A percentile compares a stretch with the other conserved stretches of the same genome.
These are phyloP conservation scores for Danio aesculapii DNA, from an alignment of 2,797 vertebrate genomes.

Conservation along the genomic window DNA sequence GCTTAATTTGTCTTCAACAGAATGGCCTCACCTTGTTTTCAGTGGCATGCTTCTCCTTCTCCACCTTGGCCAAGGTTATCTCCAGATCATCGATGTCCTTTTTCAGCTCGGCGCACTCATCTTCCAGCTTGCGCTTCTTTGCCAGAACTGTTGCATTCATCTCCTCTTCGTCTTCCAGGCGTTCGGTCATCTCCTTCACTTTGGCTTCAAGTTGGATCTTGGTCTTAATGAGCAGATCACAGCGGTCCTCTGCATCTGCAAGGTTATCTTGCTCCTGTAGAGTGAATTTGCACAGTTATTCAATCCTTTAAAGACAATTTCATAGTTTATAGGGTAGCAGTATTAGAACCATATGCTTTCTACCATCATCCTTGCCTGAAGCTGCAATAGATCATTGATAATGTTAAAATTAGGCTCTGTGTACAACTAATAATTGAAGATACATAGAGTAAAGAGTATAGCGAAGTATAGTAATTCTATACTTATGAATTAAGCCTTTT, in stretches of 20 bases:
- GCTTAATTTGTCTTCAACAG: neutral
- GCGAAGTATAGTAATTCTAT: neutral
- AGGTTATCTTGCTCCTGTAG: slow-evolving; percentile 93
- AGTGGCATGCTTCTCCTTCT: slow-evolving; percentile 81
- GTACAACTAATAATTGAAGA: no score
- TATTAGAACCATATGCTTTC: neutral
- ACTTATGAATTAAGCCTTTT: neutral
- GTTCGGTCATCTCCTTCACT: slow-evolving; percentile 88
- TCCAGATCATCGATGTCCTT: slow-evolving; percentile 95
- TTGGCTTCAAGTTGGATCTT: slow-evolving; percentile 94
- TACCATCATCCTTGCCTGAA: neutral
- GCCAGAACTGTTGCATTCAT: slow-evolving; percentile 85
- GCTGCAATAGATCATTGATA: neutral
- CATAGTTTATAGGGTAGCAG: neutral
- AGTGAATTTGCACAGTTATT: neutral
- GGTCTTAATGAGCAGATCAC: slow-evolving; percentile 92
- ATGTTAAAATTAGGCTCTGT: neutral
- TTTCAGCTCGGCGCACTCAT: slow-evolving; percentile 92
- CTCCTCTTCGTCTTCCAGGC: slow-evolving; percentile 94
- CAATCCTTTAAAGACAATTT: neutral
- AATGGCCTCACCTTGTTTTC: slow-evolving; percentile 79
- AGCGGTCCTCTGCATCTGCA: slow-evolving; percentile 92
- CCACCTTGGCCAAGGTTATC: slow-evolving; percentile 86
- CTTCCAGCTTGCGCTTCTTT: slow-evolving; percentile 92
- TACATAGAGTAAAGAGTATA: no score